Evolutionary conservation across 37 sponge, comb jelly and placozoan species (phyloP).

Genomic region (Hexactinellida sp.): DNA sequence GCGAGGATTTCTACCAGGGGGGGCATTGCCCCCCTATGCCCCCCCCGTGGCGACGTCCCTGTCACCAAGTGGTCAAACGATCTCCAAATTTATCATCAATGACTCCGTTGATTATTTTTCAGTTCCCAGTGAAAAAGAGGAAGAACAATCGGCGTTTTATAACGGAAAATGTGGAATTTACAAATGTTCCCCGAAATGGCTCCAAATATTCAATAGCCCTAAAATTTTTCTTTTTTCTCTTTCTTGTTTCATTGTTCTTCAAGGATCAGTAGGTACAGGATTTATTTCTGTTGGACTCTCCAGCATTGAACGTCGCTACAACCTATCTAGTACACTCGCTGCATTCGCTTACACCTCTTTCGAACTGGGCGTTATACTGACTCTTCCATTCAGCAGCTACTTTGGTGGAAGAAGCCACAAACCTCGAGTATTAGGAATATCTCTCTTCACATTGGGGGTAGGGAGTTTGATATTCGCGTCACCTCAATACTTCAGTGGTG

Average conservation of each 20-base stretch:
- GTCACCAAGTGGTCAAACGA: not conserved
- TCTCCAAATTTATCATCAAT: not conserved
- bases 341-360: conserved; percentile 32
- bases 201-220: not conserved
- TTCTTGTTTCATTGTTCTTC: not conserved
- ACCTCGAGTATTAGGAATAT: conserved; percentile 52
- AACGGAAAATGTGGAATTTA: not conserved
- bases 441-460: conserved; percentile 21
- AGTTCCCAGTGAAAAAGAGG: not conserved
- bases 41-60: no score
- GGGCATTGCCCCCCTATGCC: no score
- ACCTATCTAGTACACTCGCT: conserved; percentile 46
- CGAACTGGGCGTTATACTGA: conserved; percentile 45
- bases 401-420: conserved; percentile 59
- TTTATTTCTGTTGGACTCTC: conserved; percentile 42
- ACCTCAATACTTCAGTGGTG: conserved; percentile 51
- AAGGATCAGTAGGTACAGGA: conserved; percentile 26
- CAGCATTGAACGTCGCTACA: conserved; percentile 50
- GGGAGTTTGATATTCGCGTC: conserved; percentile 46
- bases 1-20: no score
- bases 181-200: not conserved
- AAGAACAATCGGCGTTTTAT: not conserved
- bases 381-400: conserved; percentile 59
- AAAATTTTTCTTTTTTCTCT: not conserved
- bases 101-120: not conserved